Evolutionary conservation across 2,888 invertebrate species (phyloP), one percentile per base, ranked within the genome.

Genomic region (Xanthia icteritia): DNA sequence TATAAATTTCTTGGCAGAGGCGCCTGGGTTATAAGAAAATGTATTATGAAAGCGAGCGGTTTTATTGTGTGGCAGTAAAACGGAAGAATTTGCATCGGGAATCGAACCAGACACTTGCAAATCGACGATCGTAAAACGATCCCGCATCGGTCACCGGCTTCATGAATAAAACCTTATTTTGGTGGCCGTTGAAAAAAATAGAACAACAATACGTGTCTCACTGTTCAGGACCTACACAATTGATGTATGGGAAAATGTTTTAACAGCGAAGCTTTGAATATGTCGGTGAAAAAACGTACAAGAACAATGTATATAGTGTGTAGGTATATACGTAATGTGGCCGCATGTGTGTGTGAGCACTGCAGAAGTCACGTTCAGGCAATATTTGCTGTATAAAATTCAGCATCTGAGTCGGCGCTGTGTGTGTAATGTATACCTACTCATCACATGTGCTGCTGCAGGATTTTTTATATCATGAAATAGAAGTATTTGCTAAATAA

Each of bases 371-470:
- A 95, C 96, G 95, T 96, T 94, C 94, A 60, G 93, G 91, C 94
- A 95, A 95, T 96, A 95, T 95, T 95, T 95, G 93, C 92, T 86
- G 91, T 91, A 92, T 94, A 93, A 95, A 94, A 94, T 94, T 94
- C 93, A 93, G 92, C 92, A 90, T 92, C 93, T 90, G 91, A 91
- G 92, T 91, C 91, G 90, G 90, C 89, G 88, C 88, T 90, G 88
- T 86, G 90, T 86, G 90, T 86, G 91, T 90, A 84, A 90, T 90
- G 87, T 91, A 89, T 70, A 80, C 70, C 76, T 89, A 90, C 89
- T 89, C 89, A 89, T 91, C 89, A 89, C 82, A 81, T 89, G 86
- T 85, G 84, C 84, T 78, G 65, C 71, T 81, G 56, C 36, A 79
- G 74, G 77, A 83, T 83, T 88, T 89, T 86, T 89, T 87, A 80